Base-by-base conservation (phyloP, 1,140 invertebrate genomes). In the Diabrotica undecimpunctata region DNA sequence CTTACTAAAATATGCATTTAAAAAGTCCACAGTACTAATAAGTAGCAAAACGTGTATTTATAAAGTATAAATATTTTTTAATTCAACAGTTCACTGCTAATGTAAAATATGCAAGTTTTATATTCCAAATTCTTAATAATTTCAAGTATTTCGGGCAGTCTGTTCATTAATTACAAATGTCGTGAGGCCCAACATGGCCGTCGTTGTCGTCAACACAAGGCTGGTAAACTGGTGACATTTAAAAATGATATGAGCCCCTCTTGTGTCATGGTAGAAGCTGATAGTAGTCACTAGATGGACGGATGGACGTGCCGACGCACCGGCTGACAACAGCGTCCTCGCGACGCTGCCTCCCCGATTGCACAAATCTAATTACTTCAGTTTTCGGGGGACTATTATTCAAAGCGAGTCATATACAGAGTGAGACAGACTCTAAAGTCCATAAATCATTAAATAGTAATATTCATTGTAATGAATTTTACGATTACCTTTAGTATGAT, bases 141-240 rank as follows among this genome's bases (percentile, higher is more conserved):
- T 46, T 46, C n/a, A 10, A 46, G 41, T 6, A 46, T 46, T 46
- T 12, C 53, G 53, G 7, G 9, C 52, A 25, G 52, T 10, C 10
- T 53, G 57, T 61, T 61, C 68, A 66, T 69, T 69, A 69, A 69
- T 69, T 69, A 69, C 65, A 38, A 38, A 62, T 64, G 65, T 66
- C 65, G 61, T 46, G 8, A 9, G 12, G 61, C 56, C 58, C 66
- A 66, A 66, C 65, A 69, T 66, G 68, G 68, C 65, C 53, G 57
- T 36, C 58, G 41, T 6, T 5, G 8, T 46, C 61, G 61, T 57
- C 58, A 51, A 56, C 68, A 66, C 64, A 51, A 51, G 39, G 36
- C 12, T 5, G 13, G 12, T 25, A 54, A 10, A 10, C 53, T 9
- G 50, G 61, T 69, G 65, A 69, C 68, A 54, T 66, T 69, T 69